Base-by-base conservation (phyloP, 2,888 invertebrate species). In the Gymnoscelis rufifasciata region DNA sequence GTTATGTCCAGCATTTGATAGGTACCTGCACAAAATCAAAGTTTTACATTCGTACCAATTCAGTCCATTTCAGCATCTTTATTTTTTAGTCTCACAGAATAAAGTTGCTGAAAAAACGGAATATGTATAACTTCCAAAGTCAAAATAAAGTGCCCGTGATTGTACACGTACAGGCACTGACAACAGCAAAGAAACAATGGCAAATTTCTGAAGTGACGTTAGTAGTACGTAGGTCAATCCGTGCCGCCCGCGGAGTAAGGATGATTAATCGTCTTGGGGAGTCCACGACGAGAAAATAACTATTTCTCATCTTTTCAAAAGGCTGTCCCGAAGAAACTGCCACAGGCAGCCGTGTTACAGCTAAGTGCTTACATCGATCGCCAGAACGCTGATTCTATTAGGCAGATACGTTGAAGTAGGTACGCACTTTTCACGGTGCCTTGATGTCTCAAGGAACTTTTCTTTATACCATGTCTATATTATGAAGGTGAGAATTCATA, bases 241-340 rank as follows among this genome's bases (percentile, higher is more conserved):
- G 57, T 60, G 68, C 74, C 71, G 52, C 77, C 78, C 72, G 73
- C 74, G 61, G 75, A 66, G 78, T 66, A 64, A 64, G 66, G 60
- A 80, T 84, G 82, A 84, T 83, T 82, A 83, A 84, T 84, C 67
- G 72, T 74, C 62, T 64, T 62, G 64, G 77, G 72, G 73, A 73
- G 75, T 77, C 76, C 68, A 66, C 68, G 62, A 68, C 69, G 66
- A 74, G 74, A 73, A 79, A 77, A 77, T 80, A 81, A 81, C 83
- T 79, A 83, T 82, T 83, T 78, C 79, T 80, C 82, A 79, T 81
- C 78, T 83, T 83, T 81, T 77, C 66, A 77, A 80, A 78, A 71
- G 74, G 69, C 71, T 74, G 70, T 71, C 71, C 70, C 60, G 64
- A 65, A 68, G 60, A 71, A 78, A 75, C 75, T 80, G 83, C 78